Conservation (phyloP, 2,113 vertebrate genomes). For the Myiagra hebetior region DNA sequence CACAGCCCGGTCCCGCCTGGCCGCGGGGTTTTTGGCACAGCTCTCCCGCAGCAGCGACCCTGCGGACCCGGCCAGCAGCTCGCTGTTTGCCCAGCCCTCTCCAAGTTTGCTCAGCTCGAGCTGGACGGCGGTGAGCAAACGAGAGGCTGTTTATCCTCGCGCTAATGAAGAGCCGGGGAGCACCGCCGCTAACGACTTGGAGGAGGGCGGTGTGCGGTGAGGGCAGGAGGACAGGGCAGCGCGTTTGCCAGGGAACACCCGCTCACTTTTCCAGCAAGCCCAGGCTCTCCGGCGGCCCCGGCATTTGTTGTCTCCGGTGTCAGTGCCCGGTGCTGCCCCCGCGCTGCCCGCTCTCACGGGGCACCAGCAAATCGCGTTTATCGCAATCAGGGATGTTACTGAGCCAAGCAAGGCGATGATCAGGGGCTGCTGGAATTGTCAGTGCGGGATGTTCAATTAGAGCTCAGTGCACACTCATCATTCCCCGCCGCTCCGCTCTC, state of each 20-base stretch:
- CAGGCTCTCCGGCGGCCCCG: fast-evolving
- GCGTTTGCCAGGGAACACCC: neutral
- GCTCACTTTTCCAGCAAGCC: neutral
- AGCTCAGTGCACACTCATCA: neutral
- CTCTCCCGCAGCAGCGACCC: constrained; percentile 21
- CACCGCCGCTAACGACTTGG: neutral
- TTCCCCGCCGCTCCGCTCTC: neutral
- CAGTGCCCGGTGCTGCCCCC: neutral
- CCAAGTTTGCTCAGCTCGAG: constrained; percentile 60
- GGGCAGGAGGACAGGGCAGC: neutral
- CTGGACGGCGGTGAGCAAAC: constrained; percentile 54
- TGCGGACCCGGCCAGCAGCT: constrained; percentile 45
- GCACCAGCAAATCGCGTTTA: fast-evolving
- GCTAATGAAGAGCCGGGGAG: constrained; percentile 60
- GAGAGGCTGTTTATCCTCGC: constrained; percentile 56
- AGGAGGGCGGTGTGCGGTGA: constrained; percentile 44
- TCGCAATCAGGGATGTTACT: neutral
- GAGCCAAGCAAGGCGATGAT: neutral
- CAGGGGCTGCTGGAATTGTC: neutral
- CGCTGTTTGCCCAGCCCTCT: constrained; percentile 64
- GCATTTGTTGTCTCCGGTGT: neutral
- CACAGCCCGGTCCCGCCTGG: neutral
- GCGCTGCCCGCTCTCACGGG: neutral
- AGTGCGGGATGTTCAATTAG: neutral
- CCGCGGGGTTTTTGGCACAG: neutral